These are phyloP conservation scores for Lanistes nyassanus DNA, from an alignment of 1,140 invertebrate species.

Conservation along the genomic window DNA sequence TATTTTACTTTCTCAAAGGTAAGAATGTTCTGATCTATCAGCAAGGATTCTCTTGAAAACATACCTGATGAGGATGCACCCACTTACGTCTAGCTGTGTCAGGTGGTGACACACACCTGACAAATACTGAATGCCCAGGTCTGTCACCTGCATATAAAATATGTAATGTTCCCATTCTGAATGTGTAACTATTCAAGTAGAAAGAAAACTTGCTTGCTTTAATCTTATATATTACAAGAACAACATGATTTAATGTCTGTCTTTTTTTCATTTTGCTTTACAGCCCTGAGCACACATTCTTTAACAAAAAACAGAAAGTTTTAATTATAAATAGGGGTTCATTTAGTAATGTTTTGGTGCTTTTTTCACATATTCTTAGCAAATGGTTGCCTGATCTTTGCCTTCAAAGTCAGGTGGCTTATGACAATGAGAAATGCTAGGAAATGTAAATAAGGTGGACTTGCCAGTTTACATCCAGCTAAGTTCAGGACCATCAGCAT, in stretches of 20 bases:
- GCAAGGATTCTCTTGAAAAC: constrained; percentile 18
- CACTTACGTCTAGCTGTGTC: constrained; percentile 61
- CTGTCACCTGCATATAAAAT: constrained; percentile 57
- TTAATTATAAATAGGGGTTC: no score
- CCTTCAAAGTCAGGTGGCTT: neutral
- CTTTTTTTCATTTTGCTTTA: neutral
- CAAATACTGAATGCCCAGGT: constrained; percentile 67
- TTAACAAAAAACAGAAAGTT: no score
- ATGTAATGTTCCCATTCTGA: no score
- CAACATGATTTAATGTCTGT: neutral
- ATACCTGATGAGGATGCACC: constrained; percentile 64
- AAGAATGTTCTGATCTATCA: neutral
- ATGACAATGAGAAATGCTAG: neutral
- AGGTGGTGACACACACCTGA: constrained; percentile 67
- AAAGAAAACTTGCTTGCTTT: neutral
- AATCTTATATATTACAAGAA: no score
- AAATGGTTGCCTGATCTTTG: no score
- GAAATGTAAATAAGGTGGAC: constrained; percentile 13
- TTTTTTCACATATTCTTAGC: neutral
- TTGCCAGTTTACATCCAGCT: constrained; percentile 65
- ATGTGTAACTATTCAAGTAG: no score
- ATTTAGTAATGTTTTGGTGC: neutral
- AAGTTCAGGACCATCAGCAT: constrained; percentile 63
- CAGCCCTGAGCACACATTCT: no score
- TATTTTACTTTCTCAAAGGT: neutral